Conservation (phyloP, 2,797 vertebrate species). For the Spea hammondii region DNA sequence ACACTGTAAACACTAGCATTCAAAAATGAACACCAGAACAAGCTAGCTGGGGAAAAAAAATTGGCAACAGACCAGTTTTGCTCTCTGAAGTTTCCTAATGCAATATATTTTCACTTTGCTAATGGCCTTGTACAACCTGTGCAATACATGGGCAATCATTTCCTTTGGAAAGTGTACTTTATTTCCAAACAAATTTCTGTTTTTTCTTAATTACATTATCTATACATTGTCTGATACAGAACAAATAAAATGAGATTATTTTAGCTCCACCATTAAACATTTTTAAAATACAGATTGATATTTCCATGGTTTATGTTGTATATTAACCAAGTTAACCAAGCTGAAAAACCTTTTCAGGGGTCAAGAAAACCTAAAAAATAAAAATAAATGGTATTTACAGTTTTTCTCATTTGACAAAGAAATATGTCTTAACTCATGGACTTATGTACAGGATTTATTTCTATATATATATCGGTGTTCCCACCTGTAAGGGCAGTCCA, state of each 20-base stretch:
- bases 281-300: background rate
- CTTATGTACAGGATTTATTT: background rate
- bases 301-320: no score
- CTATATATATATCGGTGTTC: no score
- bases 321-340: no score
- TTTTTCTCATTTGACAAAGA: no score
- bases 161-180: slow-evolving; percentile 28
- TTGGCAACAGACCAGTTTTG: slow-evolving; percentile 2
- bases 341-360: no score
- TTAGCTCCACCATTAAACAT: background rate
- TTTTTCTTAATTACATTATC: background rate
- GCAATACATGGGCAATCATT: slow-evolving; percentile 16
- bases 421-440: no score
- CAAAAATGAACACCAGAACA: background rate
- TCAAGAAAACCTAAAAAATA: no score
- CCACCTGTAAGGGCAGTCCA: no score
- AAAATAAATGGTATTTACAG: no score
- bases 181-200: slow-evolving; percentile 15
- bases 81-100: background rate
- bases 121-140: slow-evolving; percentile 17
- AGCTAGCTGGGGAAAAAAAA: background rate
- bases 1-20: no score
- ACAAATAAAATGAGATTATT: background rate
- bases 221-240: background rate
- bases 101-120: slow-evolving; percentile 29